Base-by-base conservation (phyloP, 2,888 invertebrate genomes). In the Neoitamus cyanurus region DNA sequence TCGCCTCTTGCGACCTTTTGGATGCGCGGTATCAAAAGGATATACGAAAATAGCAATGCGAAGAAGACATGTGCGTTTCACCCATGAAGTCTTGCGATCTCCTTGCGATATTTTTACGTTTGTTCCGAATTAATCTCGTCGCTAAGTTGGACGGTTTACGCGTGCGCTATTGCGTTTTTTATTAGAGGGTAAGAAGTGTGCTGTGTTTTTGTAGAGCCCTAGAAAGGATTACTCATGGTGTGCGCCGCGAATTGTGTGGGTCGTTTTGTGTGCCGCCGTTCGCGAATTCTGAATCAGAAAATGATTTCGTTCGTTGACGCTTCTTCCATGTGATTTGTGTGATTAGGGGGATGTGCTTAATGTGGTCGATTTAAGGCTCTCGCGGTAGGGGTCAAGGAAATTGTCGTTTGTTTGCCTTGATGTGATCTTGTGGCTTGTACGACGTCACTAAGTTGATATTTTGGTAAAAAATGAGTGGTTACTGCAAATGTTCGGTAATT, bases 11-110 rank as follows among this genome's bases (percentile, higher is more conserved):
- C 30, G 77, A 77, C 30, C 42, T 80, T 36, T 80, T 58, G n/a
- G 20, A 58, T 58, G 42, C 20, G 58, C 58, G 58, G 42, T 25
- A 31, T 20, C 15, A 30, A 83, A 83, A 83, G 83, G 83, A 83
- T 83, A 83, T 83, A 83, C 83, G 37, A 83, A 83, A 83, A 83
- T 83, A 83, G 83, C 58, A 80, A 69, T 69, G 83, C 30, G 42
- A 36, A 48, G 58, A 68, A 48, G 58, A 68, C 80, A 80, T 80
- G 80, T 80, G 80, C 80, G 68, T 20, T 80, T 58, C 48, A 30
- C 20, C 15, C 37, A 25, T n/a, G 48, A 42, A 42, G 58, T 58
- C 20, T 25, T 15, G 9, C 25, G 25, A 58, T 80, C 58, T 58
- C 80, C 80, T 68, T 68, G 48, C 80, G 58, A 68, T 80, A 34